These are phyloP conservation scores for Catharus ustulatus DNA, from an alignment of 2,797 vertebrate genomes.

Conservation along the genomic window DNA sequence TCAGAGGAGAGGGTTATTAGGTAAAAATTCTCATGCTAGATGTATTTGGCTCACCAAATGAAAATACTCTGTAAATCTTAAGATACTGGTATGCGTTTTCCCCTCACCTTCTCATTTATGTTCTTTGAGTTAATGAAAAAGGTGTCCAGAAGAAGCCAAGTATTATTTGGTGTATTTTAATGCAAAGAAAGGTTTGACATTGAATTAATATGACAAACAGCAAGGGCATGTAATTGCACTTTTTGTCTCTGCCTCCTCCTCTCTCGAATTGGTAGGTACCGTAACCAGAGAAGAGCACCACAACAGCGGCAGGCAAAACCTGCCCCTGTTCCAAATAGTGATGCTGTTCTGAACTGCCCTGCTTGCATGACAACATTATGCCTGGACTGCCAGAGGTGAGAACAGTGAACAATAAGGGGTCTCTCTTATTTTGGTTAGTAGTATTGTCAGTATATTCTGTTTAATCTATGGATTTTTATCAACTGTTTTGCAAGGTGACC, in stretches of 20 bases:
- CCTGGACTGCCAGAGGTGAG: conserved; percentile 95
- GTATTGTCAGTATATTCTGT: not conserved
- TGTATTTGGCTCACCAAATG: not conserved
- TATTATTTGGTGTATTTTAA: not conserved
- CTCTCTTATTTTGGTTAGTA: not conserved
- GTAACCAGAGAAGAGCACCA: conserved; percentile 52
- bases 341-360: conserved; percentile 94
- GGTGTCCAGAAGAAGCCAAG: not conserved
- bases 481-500: not conserved
- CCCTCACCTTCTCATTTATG: not conserved
- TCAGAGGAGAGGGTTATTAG: not conserved
- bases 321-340: conserved; percentile 82
- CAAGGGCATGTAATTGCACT: not conserved
- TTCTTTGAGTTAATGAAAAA: not conserved
- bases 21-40: not conserved
- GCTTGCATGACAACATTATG: conserved; percentile 96
- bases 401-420: not conserved
- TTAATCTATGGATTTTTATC: not conserved
- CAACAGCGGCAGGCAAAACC: conserved; percentile 35
- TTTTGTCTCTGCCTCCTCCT: not conserved
- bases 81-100: not conserved
- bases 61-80: not conserved
- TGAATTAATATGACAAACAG: not conserved
- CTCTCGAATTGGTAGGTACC: conserved; percentile 69
- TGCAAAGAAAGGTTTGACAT: not conserved